phyloP scores from a whole-genome alignment of 2,113 vertebrate species.

The Eolophus roseicapilla region DNA sequence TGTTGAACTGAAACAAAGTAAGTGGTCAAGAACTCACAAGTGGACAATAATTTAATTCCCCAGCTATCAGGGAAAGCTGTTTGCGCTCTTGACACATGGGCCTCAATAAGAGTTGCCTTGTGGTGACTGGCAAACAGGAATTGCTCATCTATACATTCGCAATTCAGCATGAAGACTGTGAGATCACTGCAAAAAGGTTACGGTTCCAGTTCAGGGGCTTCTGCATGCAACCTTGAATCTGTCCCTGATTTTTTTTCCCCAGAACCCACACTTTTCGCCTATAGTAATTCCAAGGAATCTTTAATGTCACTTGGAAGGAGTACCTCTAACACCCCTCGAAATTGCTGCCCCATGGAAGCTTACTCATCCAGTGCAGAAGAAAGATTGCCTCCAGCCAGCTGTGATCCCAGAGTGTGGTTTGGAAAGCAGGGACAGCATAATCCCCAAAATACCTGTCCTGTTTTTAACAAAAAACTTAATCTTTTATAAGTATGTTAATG shows the following conservation, averaged over 20 bases:
- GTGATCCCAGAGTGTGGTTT: background rate
- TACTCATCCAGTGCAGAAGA: background rate
- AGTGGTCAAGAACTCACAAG: background rate
- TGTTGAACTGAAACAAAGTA: background rate
- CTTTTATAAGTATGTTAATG: background rate
- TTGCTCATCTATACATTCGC: rapidly evolving
- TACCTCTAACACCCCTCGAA: background rate
- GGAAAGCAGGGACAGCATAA: background rate
- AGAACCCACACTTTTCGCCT: background rate
- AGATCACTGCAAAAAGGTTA: rapidly evolving
- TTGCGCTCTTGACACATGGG: background rate
- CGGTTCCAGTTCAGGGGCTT: background rate
- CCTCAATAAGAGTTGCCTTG: rapidly evolving
- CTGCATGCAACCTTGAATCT: background rate
- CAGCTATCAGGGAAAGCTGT: background rate
- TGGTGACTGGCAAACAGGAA: background rate
- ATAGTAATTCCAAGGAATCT: background rate
- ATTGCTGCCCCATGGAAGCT: background rate
- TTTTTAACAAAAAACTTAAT: background rate
- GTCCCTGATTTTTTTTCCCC: background rate
- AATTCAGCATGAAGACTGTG: background rate
- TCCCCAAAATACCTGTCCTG: background rate
- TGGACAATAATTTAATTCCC: background rate
- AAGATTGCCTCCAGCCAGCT: background rate
- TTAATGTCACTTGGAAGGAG: background rate